Conservation (phyloP, 1,140 invertebrate species). For the Drosophila sulfurigaster region DNA sequence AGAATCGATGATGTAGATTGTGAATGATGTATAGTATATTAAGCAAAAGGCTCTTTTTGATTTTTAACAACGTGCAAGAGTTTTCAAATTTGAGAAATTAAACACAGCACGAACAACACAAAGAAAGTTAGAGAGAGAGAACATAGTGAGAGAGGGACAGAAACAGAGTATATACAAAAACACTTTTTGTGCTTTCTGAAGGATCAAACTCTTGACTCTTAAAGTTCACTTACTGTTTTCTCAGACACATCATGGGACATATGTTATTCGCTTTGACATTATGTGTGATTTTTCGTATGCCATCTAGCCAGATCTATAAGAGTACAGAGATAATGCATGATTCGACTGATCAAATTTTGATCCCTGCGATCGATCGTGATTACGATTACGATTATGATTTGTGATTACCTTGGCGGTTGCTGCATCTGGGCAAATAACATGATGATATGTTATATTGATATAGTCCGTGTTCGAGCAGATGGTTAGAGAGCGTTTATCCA, state of each 20-base stretch:
- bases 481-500: slow-evolving; percentile 98
- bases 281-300: slow-evolving; percentile 97
- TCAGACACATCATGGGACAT: slow-evolving; percentile 98
- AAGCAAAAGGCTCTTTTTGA: slow-evolving; percentile 1
- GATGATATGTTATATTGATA: slow-evolving; percentile 99
- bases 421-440: slow-evolving; percentile 96
- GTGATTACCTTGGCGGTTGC: slow-evolving; percentile 94
- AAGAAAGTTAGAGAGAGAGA: not conserved
- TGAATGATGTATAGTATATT: not conserved
- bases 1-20: slow-evolving; percentile 10
- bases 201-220: too few species aligned
- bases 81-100: not conserved
- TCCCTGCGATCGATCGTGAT: not conserved
- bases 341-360: slow-evolving; percentile 21
- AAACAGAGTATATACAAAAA: slow-evolving; percentile 9
- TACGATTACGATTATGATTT: not conserved
- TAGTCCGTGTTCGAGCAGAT: slow-evolving; percentile 99
- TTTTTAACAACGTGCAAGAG: not conserved
- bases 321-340: slow-evolving; percentile 77
- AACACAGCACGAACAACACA: slow-evolving; percentile 14
- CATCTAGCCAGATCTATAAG: slow-evolving; percentile 96
- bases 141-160: not conserved
- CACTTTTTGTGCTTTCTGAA: too few species aligned
- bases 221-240: slow-evolving; percentile 97
- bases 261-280: slow-evolving; percentile 99